Base-by-base conservation (phyloP, 2,888 invertebrate species). In the Mythimna pallens region DNA sequence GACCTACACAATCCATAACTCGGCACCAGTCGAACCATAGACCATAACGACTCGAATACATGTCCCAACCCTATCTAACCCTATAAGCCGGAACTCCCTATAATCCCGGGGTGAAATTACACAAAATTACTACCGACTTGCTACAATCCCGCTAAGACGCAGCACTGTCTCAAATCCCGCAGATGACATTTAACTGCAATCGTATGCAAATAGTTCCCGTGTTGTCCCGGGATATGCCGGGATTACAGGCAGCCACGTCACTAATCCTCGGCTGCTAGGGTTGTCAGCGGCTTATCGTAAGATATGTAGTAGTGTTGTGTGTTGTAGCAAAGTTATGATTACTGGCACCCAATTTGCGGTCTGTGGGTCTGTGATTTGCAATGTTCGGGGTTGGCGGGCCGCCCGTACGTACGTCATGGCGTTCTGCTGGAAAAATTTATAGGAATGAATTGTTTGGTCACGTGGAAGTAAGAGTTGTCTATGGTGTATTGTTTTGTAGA, bases 181-280 rank as follows among this genome's bases (percentile, higher is more conserved):
- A 90, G 93, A 94, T 95, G 95, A 95, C 94, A 89, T 89, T 91
- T 94, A 95, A 95, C 94, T 92, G 92, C 90, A 83, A 92, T 92
- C 89, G 90, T 93, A 95, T 95, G 95, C 95, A 95, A 95, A 95
- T 86, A 84, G 87, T 87, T 82, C 80, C 87, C 78, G 87, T 86
- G 85, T 86, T 87, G 86, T 95, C 89, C 92, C 90, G 89, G 91
- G 90, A 92, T 92, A 88, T 88, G 88, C 89, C 87, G 91, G 93
- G 91, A 92, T 88, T 84, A 87, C 84, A 86, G 86, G 84, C 84
- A 86, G 88, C 89, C 87, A 92, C 93, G 88, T 91, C 91, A 91
- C 92, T 93, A 94, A 93, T 93, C 93, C 93, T 68, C 86, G 88
- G 89, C 88, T 91, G 91, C 88, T 91, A 91, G 86, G 89, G 88